Evolutionary conservation across 2,888 invertebrate genomes (phyloP), one percentile per base, ranked within the genome.

Genomic region (Cheilosia variabilis): DNA sequence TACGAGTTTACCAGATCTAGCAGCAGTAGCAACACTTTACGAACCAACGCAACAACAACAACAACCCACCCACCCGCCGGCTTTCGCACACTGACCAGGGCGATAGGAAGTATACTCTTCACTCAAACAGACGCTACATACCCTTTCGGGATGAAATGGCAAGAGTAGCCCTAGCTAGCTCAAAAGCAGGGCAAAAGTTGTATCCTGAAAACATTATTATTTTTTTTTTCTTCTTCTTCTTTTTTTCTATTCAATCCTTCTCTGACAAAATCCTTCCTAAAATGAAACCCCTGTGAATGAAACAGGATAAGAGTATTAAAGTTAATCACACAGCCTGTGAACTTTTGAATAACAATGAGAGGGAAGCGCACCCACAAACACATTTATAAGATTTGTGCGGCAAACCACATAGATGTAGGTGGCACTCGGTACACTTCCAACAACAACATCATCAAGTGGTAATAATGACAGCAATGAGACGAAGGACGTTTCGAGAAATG

Each of bases 271-370:
- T 84, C 68, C 62, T 50, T 84, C 24, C 43, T 31, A 22, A 84
- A 79, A 73, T 24, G 52, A 80, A 75, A 63, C 43, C 66, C 41
- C 50, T 71, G 27, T 41, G 27, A 73, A 58, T 71, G 58, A 65
- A 79, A 75, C 75, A 69, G 69, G 79, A 84, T 84, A 75, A 80
- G 71, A 86, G 84, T 66, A 80, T 86, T 86, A 80, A 65, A 66
- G 75, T 79, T 86, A 80, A 86, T 86, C 79, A 80, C 79, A 65
- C 55, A 83, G 79, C 63, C 69, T 63, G 83, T 66, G 80, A 86
- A 80, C 75, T 86, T 84, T 86, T 80, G 80, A 86, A 76, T 80
- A 80, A 86, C 80, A 86, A 80, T 76, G 60, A 53, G 63, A 10
- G 2, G 24, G 27, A 19, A 27, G 19, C 47, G 31, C 34, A 34